Base-by-base conservation (phyloP, 2,113 vertebrate species). In the Machaerirhynchus nigripectus region DNA sequence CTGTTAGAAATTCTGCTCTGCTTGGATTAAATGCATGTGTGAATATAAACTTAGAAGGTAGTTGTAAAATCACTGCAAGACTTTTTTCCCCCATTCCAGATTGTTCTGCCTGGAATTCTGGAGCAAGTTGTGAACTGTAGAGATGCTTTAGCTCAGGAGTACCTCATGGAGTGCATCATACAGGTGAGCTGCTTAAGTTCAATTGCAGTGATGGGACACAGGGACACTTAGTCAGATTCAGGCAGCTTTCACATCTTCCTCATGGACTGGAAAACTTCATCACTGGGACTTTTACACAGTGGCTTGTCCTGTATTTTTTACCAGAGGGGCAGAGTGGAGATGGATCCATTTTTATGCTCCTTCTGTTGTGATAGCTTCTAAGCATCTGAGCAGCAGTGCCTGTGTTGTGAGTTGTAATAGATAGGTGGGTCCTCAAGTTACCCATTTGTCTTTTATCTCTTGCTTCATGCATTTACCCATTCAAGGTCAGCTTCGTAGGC, bases 111-210 rank as follows among this genome's bases (percentile, higher is more conserved):
- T 59, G 99, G 99, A 77, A 99, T 99, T 85, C 95, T 99, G 98
- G 99, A 99, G 89, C 99, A 99, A 94, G 99, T 99, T 50, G 99
- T 99, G 53, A 99, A 99, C 96, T 99, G 99, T 88, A 98, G 99
- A 97, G 99, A 99, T 98, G 98, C 99, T 14, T 95, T 99, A 97
- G 99, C 99, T 89, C 99, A 99, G 97, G 99, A 99, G 94, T 99
- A 99, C 97, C 99, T 99, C 70, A 99, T 99, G 99, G 99, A 99
- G 94, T 99, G 99, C 95, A 99, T 99, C 89, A 99, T 99, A 97
- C 99, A 99, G 99, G 99, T 99, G 97, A 93, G 91, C 35, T 92
- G 50, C 77, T 71, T 46, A 30, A 55, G 44, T 86, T 91, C 56
- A 22, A 0, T 56, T 88, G 20, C 47, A 47, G 6, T 37, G 31